Evolutionary conservation across 2,888 invertebrate genomes (phyloP), one percentile per base, ranked within the genome.

Genomic region (Athrips mouffetella): DNA sequence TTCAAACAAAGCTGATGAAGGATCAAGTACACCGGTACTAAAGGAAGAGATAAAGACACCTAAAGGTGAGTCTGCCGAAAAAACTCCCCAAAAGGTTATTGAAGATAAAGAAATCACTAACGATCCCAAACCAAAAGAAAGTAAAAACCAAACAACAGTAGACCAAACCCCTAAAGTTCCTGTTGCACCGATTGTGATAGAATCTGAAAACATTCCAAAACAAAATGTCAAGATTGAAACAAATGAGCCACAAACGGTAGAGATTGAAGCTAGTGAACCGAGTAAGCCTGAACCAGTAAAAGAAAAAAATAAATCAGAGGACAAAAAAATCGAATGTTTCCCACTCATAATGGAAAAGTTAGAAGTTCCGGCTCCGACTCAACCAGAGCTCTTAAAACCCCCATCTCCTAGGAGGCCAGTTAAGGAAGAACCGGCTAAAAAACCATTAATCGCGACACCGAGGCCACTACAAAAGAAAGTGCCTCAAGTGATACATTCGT

Each of bases 371-470:
- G 5, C 33, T 13, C 35, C 45, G 10, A 11, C 35, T 7, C 15
- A 15, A 30, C 13, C 21, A n/a, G 5, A 11, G 10, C 4, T 45
- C 11, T 3, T 45, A n/a, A 45, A 45, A 18, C 25, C 59, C 8
- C 50, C 55, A 13, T 49, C 51, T 25, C 49, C 58, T 49, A 80
- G 72, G 54, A 78, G 66, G 58, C 78, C 76, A 31, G 82, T 89
- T 30, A 91, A 90, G 64, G 87, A 90, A 52, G 90, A 91, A 73
- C 83, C 85, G 45, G 87, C 91, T 21, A 62, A 82, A 3, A 89
- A 85, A 65, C 89, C 90, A 15, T 70, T 91, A 44, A 89, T 91
- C 62, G 91, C 91, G 15, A 91, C 91, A 42, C 91, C 91, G 45
- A 86, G 91, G 45, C 91, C 91, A 3, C 72, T 91, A 23, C 91